phyloP scores from a whole-genome alignment of 2,888 invertebrate genomes.

The Erebia aethiops region DNA sequence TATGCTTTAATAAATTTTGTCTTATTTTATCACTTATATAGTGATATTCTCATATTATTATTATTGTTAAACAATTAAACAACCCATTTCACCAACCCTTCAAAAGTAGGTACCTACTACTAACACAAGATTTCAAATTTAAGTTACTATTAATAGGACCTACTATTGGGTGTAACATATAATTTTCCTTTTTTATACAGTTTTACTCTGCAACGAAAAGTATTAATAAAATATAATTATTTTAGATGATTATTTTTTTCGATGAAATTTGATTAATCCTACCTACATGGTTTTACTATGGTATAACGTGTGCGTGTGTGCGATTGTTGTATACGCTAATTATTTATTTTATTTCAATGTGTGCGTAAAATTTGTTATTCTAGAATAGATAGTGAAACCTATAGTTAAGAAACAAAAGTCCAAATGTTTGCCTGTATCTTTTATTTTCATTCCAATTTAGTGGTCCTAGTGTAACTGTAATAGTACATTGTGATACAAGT shows the following conservation, averaged over 20 bases:
- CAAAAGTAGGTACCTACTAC: too few relatives aligned
- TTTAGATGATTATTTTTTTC: neutral
- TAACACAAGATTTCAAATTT: too few relatives aligned
- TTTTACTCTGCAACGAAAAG: neutral
- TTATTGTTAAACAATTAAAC: too few relatives aligned
- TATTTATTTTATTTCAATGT: neutral
- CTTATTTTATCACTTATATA: too few relatives aligned
- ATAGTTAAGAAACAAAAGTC: neutral
- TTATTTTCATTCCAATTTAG: neutral
- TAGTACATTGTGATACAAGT: neutral
- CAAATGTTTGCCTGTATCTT: neutral
- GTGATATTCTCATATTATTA: too few relatives aligned
- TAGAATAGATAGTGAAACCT: neutral
- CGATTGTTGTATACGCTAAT: slow-evolving; percentile 2
- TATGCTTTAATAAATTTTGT: too few relatives aligned
- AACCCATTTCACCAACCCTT: too few relatives aligned
- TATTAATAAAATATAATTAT: neutral
- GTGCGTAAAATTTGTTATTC: neutral
- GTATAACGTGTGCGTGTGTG: neutral
- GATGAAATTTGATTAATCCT: neutral
- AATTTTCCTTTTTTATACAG: too few relatives aligned
- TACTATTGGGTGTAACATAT: too few relatives aligned
- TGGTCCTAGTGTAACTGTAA: neutral
- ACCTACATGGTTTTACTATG: neutral
- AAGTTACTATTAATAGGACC: too few relatives aligned